Percentiles rank a stretch among this genome's conserved stretches.
phyloP scores from a whole-genome alignment of 2,797 vertebrate species.

The Staurois parvus region DNA sequence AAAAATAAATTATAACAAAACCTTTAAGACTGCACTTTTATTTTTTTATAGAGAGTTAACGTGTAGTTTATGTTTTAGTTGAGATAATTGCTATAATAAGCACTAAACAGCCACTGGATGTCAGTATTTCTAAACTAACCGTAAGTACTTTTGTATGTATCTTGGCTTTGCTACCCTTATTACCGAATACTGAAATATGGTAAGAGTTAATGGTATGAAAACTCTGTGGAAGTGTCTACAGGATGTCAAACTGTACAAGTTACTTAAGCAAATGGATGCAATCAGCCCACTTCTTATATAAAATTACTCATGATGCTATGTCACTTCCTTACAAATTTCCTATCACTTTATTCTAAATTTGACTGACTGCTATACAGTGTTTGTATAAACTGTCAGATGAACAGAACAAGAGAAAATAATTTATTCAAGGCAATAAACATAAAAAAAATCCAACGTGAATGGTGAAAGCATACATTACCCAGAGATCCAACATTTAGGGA shows the following conservation, averaged over 20 bases:
- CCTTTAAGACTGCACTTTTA: too few relatives aligned
- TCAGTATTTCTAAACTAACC: slow-evolving; percentile 12
- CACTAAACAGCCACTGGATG: slow-evolving; percentile 18
- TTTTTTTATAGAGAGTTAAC: too few relatives aligned
- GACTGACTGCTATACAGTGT: not conserved
- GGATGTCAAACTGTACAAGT: slow-evolving; percentile 25
- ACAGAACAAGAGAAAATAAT: slow-evolving; percentile 4
- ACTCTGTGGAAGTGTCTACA: slow-evolving; percentile 31
- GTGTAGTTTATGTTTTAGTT: not conserved
- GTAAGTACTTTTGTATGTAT: not conserved
- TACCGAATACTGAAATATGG: slow-evolving; percentile 16
- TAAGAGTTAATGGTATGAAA: slow-evolving; percentile 35
- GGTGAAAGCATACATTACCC: slow-evolving; percentile 8
- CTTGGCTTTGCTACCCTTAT: slow-evolving; percentile 10
- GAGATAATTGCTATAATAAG: slow-evolving; percentile 24
- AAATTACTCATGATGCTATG: slow-evolving; percentile 23
- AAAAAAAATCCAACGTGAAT: slow-evolving; percentile 15
- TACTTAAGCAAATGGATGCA: slow-evolving; percentile 51
- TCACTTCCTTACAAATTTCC: slow-evolving; percentile 21
- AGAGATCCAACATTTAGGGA: not conserved
- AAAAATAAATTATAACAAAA: too few relatives aligned
- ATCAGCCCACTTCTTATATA: slow-evolving; percentile 32
- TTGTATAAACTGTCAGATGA: slow-evolving; percentile 11
- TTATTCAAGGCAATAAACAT: slow-evolving; percentile 27
- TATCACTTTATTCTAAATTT: slow-evolving; percentile 19